These are phyloP conservation scores for Mythimna pallens DNA, from an alignment of 2,888 invertebrate species.

Conservation along the genomic window DNA sequence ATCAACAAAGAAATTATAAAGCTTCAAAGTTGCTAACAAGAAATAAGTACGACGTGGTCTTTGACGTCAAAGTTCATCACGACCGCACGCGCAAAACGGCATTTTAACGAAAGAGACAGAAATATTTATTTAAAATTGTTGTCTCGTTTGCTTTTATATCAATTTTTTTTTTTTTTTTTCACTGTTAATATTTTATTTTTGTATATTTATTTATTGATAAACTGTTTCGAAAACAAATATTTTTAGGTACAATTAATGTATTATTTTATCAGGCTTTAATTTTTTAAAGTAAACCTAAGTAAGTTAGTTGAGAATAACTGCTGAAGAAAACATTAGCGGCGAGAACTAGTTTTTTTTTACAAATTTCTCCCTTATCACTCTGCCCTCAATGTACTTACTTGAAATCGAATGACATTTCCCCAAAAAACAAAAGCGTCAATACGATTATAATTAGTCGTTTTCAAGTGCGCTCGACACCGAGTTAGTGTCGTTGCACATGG, in stretches of 20 bases:
- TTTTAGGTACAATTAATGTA: not conserved
- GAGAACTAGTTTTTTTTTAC: conserved; percentile 22
- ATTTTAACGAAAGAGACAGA: too few species aligned
- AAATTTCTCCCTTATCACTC: conserved; percentile 10
- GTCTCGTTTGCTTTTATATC: too few species aligned
- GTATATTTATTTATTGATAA: too few species aligned
- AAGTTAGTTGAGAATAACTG: not conserved
- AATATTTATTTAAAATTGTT: too few species aligned
- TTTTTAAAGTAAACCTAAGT: not conserved
- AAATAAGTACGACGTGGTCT: too few species aligned
- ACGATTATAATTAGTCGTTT: not conserved
- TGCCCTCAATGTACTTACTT: not conserved
- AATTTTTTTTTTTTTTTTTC: too few species aligned
- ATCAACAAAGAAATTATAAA: too few species aligned
- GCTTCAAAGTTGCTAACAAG: too few species aligned
- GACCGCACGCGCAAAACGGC: too few species aligned
- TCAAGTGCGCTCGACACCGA: not conserved
- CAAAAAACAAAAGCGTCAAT: not conserved
- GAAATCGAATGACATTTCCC: not conserved
- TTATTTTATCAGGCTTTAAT: conserved; percentile 5
- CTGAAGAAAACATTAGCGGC: not conserved
- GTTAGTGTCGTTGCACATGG: not conserved
- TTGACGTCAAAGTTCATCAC: too few species aligned
- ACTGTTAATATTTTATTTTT: too few species aligned
- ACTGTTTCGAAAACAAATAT: too few species aligned